Evolutionary conservation across 2,113 vertebrate species (phyloP), one percentile per base, ranked within the genome.

Genomic region (Actenoides lindsayi): DNA sequence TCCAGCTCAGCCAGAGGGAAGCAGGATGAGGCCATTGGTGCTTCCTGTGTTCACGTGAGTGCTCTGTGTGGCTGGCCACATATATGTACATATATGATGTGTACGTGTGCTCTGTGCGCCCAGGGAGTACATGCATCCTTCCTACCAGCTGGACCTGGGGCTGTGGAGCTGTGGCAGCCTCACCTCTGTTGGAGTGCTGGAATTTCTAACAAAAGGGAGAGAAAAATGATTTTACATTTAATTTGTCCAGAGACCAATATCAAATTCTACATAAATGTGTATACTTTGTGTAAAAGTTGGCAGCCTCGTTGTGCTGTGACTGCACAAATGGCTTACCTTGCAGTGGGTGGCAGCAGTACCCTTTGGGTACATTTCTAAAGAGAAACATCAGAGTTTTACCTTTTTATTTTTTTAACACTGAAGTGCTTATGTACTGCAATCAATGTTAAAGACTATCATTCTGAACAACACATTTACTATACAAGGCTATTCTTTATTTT

Each of bases 171-270:
- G 46, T 42, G 46, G 11, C 51, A 53, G 9, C 13, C n/a, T 69
- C 1, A 0, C 24, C 16, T 67, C 69, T 75, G 39, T 48, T 25
- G 60, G 33, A 30, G 39, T 62, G n/a, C 53, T 79, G 65, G 39
- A 41, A 98, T 98, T 99, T 98, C 98, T 56, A 99, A 98, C 19
- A 57, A 59, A 56, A 41, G 17, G 4, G 17, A 15, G n/a, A 62
- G 56, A 85, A 25, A 46, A 84, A 69, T n/a, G 2, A 12, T 57
- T 77, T 53, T 48, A 0, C 1, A 3, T 64, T 51, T 82, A 3
- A 30, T 62, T 76, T 57, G 46, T 21, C 33, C 27, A 2, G n/a
- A 90, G 51, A 28, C 21, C 11, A 24, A 2, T 54, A 44, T 0
- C 33, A 60, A 84, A 16, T 84, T 87, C 44, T 74, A 25, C 39